phyloP scores from a whole-genome alignment of 2,888 invertebrate species.

The Hydropsyche betteni region DNA sequence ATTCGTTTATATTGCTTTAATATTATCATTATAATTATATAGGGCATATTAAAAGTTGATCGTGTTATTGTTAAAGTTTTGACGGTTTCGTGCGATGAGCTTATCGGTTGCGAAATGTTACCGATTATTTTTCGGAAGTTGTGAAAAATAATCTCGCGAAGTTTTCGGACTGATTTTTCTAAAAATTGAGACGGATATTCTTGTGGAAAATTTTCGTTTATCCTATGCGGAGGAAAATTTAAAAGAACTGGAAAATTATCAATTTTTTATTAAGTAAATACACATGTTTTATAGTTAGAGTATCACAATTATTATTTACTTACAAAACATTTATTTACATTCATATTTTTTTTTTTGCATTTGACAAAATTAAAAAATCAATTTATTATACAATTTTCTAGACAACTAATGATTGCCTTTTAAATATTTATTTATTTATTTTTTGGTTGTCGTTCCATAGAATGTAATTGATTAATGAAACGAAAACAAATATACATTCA shows the following conservation, averaged over 20 bases:
- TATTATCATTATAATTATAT: too few species aligned
- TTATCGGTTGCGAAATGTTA: too few species aligned
- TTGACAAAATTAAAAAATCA: too few species aligned
- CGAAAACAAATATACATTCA: too few species aligned
- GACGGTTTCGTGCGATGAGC: too few species aligned
- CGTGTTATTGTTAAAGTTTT: too few species aligned
- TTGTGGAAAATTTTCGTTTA: neutral
- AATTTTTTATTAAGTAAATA: neutral
- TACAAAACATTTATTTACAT: constrained; percentile 35
- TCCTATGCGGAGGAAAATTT: neutral
- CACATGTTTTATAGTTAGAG: constrained; percentile 13
- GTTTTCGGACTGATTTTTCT: neutral
- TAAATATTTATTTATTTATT: constrained; percentile 1
- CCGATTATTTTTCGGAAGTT: neutral
- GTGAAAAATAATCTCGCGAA: neutral
- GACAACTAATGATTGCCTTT: constrained; percentile 16
- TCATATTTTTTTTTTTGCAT: neutral
- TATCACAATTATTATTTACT: constrained; percentile 36
- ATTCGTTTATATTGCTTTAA: too few species aligned
- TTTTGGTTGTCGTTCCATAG: neutral
- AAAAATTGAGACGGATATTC: neutral
- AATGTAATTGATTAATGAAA: too few species aligned
- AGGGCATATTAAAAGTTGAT: too few species aligned
- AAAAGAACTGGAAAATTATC: neutral
- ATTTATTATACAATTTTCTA: neutral